Evolutionary conservation across 2,797 vertebrate genomes (phyloP).

Genomic region (Pipistrellus nathusii): DNA sequence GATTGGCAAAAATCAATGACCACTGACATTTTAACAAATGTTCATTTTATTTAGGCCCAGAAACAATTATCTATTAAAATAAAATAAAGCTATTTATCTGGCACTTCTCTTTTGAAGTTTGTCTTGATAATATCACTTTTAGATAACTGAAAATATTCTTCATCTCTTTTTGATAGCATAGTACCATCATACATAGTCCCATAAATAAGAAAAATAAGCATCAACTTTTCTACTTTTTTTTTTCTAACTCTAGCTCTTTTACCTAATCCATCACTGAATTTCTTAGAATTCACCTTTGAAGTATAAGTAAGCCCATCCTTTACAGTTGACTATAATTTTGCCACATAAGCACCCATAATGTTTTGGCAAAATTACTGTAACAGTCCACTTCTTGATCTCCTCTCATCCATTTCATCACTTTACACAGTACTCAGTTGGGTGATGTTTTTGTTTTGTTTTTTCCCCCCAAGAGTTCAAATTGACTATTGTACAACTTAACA

Average conservation of each 20-base stretch:
- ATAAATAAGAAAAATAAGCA: neutral
- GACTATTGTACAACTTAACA: neutral
- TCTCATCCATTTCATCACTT: neutral
- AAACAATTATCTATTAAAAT: neutral
- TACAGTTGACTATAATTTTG: neutral
- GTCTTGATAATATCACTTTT: neutral
- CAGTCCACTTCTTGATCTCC: neutral
- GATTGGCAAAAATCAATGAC: neutral
- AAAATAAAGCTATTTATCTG: neutral
- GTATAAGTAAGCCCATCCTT: neutral
- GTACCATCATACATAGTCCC: neutral
- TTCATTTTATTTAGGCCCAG: neutral
- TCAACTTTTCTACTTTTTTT: neutral
- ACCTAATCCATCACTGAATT: neutral
- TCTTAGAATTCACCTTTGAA: neutral
- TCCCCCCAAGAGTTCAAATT: neutral
- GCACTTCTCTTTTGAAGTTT: neutral
- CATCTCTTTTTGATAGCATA: neutral
- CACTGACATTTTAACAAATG: neutral
- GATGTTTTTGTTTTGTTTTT: neutral
- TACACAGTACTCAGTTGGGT: neutral
- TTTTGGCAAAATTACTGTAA: neutral
- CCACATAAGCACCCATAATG: neutral
- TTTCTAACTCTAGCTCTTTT: neutral
- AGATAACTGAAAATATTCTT: neutral